phyloP scores from a whole-genome alignment of 1,140 invertebrate genomes.

The Drosophila auraria region DNA sequence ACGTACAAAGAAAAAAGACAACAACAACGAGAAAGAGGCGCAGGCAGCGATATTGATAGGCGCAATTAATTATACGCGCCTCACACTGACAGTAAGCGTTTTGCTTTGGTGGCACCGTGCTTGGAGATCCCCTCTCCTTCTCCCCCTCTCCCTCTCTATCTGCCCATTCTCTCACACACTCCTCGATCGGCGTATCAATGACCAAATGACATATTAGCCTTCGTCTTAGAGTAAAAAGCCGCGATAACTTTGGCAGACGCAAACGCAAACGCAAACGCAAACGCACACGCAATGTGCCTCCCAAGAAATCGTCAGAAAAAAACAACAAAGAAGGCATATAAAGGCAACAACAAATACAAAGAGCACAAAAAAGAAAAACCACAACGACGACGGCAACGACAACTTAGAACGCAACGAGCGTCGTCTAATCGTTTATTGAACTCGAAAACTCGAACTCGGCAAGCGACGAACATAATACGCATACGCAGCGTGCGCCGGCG shows the following conservation, averaged over 20 bases:
- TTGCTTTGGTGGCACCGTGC: conserved; percentile 62
- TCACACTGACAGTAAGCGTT: conserved; percentile 80
- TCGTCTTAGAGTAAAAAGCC: conserved; percentile 82
- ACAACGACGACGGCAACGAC: conserved; percentile 6
- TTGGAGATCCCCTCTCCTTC: neutral
- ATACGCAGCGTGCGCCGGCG: conserved; percentile 74
- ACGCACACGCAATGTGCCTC: conserved; percentile 35
- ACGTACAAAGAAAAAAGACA: neutral
- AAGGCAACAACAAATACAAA: conserved; percentile 13
- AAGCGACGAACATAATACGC: conserved; percentile 65
- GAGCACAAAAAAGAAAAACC: neutral
- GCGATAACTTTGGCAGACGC: conserved; percentile 81
- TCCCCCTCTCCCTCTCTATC: neutral
- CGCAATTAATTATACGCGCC: conserved; percentile 81
- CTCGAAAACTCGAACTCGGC: conserved; percentile 25
- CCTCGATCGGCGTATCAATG: conserved; percentile 69
- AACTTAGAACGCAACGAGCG: conserved; percentile 56
- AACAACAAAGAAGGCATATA: conserved; percentile 9
- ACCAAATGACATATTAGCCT: conserved; percentile 83
- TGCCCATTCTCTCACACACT: conserved; percentile 12
- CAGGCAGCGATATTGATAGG: conserved; percentile 75
- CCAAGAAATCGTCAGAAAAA: conserved; percentile 24
- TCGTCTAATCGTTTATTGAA: conserved; percentile 80
- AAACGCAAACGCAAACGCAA: conserved; percentile 62
- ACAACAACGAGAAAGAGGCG: conserved; percentile 32